Percentiles rank a stretch among this genome's conserved stretches.
Conservation (phyloP, 2,113 vertebrate genomes). For the Zapornia atra region DNA sequence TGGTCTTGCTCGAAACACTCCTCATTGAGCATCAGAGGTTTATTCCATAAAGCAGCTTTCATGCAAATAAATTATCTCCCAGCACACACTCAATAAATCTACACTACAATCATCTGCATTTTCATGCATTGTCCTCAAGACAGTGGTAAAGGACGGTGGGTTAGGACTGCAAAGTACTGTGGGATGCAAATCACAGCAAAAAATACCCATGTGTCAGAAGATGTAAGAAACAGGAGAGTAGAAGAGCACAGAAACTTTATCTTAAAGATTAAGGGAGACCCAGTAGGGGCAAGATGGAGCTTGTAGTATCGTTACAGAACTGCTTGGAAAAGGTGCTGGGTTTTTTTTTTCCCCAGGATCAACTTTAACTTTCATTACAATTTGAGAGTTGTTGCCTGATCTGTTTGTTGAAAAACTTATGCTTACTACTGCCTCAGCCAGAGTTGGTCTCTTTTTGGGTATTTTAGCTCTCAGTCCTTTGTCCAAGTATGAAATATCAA, state of each 20-base stretch:
- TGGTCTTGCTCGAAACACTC: background rate
- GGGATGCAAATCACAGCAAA: background rate
- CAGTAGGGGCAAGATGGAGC: background rate
- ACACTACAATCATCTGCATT: background rate
- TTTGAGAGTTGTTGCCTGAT: background rate
- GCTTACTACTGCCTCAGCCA: background rate
- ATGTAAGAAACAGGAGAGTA: background rate
- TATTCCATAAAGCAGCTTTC: background rate
- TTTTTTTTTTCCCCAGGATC: background rate
- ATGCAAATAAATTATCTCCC: background rate
- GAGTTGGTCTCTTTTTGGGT: background rate
- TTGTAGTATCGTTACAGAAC: background rate
- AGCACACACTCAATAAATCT: conserved; percentile 12
- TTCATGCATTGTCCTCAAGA: background rate
- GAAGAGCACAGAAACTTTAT: background rate
- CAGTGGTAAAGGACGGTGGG: background rate
- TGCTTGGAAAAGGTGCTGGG: background rate
- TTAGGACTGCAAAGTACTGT: background rate
- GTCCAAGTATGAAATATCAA: background rate
- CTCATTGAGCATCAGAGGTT: background rate
- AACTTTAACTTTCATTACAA: background rate
- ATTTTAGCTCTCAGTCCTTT: background rate
- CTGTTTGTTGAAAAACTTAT: background rate
- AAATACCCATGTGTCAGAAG: background rate
- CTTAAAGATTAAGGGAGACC: background rate